These are phyloP conservation scores for Potamarius usumacintae DNA, from an alignment of 2,113 vertebrate genomes.

Conservation along the genomic window DNA sequence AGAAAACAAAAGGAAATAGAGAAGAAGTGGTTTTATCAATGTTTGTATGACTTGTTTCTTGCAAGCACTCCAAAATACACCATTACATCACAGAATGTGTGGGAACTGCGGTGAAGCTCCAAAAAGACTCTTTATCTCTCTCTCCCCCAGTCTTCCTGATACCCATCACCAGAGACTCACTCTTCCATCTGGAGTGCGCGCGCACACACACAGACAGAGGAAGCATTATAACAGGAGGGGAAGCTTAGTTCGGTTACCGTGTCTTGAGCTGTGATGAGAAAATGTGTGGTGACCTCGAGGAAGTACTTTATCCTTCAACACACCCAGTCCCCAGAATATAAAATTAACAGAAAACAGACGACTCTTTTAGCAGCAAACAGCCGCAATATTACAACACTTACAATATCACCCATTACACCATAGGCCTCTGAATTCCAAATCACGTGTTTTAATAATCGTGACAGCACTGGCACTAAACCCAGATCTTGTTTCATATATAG, in stretches of 20 bases:
- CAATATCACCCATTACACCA: neutral
- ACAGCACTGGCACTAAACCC: slow-evolving; percentile 14
- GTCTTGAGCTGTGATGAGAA: slow-evolving; percentile 28
- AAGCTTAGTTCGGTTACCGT: slow-evolving; percentile 31
- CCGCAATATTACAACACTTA: slow-evolving; percentile 9
- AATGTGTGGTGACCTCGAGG: slow-evolving; percentile 30
- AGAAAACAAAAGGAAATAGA: slow-evolving; percentile 68
- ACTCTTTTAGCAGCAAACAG: slow-evolving; percentile 21
- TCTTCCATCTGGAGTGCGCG: slow-evolving; percentile 11
- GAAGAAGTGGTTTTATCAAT: slow-evolving; percentile 72
- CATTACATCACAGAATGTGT: slow-evolving; percentile 71
- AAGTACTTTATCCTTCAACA: slow-evolving; percentile 30
- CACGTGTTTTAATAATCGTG: slow-evolving; percentile 10
- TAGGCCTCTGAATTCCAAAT: slow-evolving; percentile 1
- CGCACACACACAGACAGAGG: neutral
- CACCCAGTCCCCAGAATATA: slow-evolving; percentile 41
- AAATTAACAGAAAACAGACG: slow-evolving; percentile 40
- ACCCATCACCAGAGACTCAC: slow-evolving; percentile 55
- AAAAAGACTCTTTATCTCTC: slow-evolving; percentile 44
- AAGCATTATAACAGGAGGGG: slow-evolving; percentile 19
- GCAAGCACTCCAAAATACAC: slow-evolving; percentile 70
- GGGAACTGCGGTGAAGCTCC: slow-evolving; percentile 64
- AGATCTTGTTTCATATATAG: neutral
- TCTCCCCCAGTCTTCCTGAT: slow-evolving; percentile 31
- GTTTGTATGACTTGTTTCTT: slow-evolving; percentile 64